A percentile compares a stretch with the other conserved stretches of the same genome.
Conservation (phyloP, 2,888 invertebrate genomes). For the Carabus problematicus region DNA sequence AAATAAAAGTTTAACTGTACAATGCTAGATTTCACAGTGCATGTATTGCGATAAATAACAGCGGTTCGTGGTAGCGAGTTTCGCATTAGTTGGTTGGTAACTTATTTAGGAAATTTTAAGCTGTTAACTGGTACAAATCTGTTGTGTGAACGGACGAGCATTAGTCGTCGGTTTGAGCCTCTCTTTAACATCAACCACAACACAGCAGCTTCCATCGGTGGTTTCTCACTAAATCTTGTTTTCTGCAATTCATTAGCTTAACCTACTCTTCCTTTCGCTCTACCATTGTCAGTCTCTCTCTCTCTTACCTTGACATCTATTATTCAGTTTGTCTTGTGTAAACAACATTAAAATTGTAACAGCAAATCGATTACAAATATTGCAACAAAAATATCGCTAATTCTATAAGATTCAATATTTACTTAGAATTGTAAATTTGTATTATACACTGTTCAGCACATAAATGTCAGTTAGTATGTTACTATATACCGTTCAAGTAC, state of each 20-base stretch:
- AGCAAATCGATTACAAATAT: no score
- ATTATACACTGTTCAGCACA: no score
- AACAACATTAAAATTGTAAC: no score
- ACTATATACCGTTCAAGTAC: no score
- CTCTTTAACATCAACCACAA: background rate
- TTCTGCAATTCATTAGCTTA: background rate
- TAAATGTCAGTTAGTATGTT: no score
- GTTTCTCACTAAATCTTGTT: conserved; percentile 18
- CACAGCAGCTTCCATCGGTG: background rate
- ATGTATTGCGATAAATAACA: background rate
- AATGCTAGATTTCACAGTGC: no score
- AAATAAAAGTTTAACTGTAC: no score
- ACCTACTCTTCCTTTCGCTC: background rate
- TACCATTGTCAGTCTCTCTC: background rate
- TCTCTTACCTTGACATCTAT: no score
- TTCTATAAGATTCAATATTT: no score
- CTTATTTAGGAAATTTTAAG: conserved; percentile 34
- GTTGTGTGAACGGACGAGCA: conserved; percentile 24
- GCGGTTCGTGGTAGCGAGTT: conserved; percentile 21
- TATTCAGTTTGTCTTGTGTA: no score
- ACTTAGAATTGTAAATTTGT: no score
- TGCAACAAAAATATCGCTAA: no score
- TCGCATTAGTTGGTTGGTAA: conserved; percentile 14
- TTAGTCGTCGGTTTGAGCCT: conserved; percentile 19
- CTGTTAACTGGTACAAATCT: conserved; percentile 36